Percentiles rank a stretch among this genome's conserved stretches.
Evolutionary conservation across 1,140 invertebrate species (phyloP).

Genomic region (Diorhabda sublineata): DNA sequence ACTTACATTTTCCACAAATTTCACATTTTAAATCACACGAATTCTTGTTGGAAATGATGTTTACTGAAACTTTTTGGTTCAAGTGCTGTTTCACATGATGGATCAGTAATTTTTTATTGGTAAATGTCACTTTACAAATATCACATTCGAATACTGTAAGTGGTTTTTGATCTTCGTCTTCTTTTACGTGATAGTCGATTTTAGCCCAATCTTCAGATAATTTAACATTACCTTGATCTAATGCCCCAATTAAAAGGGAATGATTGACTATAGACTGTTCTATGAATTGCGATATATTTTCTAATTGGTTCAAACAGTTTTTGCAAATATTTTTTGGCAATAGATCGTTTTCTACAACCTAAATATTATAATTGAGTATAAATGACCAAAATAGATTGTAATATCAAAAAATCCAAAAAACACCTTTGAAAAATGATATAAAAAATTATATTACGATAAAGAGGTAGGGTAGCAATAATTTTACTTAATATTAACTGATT

Average conservation of each 20-base stretch:
- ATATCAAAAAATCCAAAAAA: no score
- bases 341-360: constrained; percentile 4
- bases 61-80: not conserved
- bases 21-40: not conserved
- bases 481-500: not conserved
- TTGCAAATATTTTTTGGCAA: constrained; percentile 15
- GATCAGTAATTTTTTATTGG: not conserved
- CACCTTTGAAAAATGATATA: no score
- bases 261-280: constrained; percentile 11
- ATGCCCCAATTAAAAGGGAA: not conserved
- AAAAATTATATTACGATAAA: not conserved
- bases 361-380: not conserved
- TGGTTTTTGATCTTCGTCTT: not conserved
- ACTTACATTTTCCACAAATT: not conserved
- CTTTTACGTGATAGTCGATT: not conserved
- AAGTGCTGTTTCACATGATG: not conserved
- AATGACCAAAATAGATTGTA: no score
- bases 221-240: not conserved
- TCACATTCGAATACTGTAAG: not conserved
- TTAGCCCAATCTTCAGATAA: not conserved
- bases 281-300: constrained; percentile 9
- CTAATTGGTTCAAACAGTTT: not conserved
- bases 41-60: not conserved
- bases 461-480: not conserved
- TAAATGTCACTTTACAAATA: constrained; percentile 7